Evolutionary conservation across 92 coral and sea anemone species (phyloP), one percentile per base, ranked within the genome.

Genomic region (Porites divaricata): DNA sequence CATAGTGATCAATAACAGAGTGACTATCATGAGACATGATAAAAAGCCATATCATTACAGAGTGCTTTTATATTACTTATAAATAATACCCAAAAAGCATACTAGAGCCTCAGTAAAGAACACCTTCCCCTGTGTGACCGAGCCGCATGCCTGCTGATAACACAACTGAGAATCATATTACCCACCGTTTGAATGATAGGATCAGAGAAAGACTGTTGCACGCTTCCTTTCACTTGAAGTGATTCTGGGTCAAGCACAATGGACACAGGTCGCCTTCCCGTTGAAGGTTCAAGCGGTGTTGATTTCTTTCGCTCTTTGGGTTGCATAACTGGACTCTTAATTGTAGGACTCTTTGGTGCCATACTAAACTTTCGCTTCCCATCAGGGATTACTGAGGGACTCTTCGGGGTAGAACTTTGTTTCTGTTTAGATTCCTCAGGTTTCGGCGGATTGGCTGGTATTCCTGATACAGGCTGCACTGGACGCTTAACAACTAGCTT

Each of bases 401-500:
- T 76, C 20, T 77, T 77, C n/a, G 89, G 72, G 49, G 78, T 8
- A 1, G 84, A 15, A 72, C 85, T 84, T 53, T 49, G 9, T 56
- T 70, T 88, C 8, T 88, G 89, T 61, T 84, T 91, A 4, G 71
- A 2, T 17, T 91, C 79, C 2, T 82, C 86, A 13, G 69, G 53
- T 23, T 15, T 71, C 17, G 79, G 56, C 16, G 86, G 86, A 65
- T 73, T 86, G 53, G 93, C 93, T 54, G 95, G 92, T 9, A 96
- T 88, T n/a, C 95, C 98, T 61, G 93, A 84, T 7, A 96, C 99
- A 11, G 96, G 99, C 83, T 96, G 99, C 8, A 96, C 99, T 41
- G 99, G 99, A 16, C 99, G 92, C 90, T 96, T 96, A 22, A 93
- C 96, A 16, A 96, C 98, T 92, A 96, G 77, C 76, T 96, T 93